Base-by-base conservation (phyloP, 2,888 invertebrate genomes). In the Mallateleia sp. region DNA sequence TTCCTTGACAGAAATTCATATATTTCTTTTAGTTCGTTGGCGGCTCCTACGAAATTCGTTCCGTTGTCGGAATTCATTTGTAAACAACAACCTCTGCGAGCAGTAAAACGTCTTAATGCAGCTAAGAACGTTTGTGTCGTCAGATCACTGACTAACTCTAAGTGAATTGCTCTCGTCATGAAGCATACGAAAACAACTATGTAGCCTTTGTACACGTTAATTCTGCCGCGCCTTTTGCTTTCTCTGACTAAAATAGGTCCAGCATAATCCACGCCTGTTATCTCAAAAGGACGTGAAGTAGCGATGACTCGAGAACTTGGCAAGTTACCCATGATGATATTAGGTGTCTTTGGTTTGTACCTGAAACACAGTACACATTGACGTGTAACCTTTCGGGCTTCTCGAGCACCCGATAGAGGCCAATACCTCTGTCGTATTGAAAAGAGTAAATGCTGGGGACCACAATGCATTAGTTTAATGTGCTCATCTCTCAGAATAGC, bases 241-340 rank as follows among this genome's bases (percentile, higher is more conserved):
- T 85, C 74, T 2, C 81, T 52, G 5, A 91, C 25, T 28, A 50
- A 15, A 25, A 90, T 64, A 1, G 91, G 91, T 7, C 90, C 91
- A 0, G 88, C 89, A 52, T 69, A 79, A 20, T 79, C 69, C 14
- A 60, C 9, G 2, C 78, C 60, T 0, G 54, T 52, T 7, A 11
- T 62, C 3, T 66, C 20, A 20, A 88, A 89, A 20, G 82, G 84
- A 22, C 75, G 20, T 11, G 28, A 15, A 0, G 15, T 32, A 7
- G 9, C 52, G 1, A 18, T 77, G 15, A 71, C 66, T 15, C 84
- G 71, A 8, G 38, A 24, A 24, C 9, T 32, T 4, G 80, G 79
- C 7, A 83, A 52, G 24, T 72, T 52, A 0, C 69, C 80, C 81
- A 84, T 87, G 18, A 64, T 45, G 9, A 58, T 34, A n/a, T 84